Evolutionary conservation across 2,797 vertebrate genomes (phyloP).

Genomic region (Pyrrhura leucotis): DNA sequence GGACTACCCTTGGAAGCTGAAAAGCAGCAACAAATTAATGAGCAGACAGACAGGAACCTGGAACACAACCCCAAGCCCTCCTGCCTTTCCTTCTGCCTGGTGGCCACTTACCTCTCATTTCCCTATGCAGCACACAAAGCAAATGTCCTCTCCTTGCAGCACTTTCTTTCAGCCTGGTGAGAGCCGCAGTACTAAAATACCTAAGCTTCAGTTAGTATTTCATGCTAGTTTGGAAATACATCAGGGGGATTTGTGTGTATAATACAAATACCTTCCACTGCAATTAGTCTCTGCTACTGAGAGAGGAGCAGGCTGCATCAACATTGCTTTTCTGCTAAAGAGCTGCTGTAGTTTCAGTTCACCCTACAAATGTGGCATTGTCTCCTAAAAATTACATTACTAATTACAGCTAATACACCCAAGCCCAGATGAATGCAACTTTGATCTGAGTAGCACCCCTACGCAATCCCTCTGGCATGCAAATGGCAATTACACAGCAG

Average conservation of each 20-base stretch:
- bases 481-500: constrained; percentile 55
- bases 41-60: background rate
- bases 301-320: background rate
- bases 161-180: background rate
- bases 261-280: background rate
- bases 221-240: background rate
- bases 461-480: constrained; percentile 54
- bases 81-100: background rate
- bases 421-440: constrained; percentile 47
- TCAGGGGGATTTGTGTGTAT: background rate
- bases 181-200: background rate
- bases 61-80: background rate
- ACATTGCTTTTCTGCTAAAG: background rate
- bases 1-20: background rate
- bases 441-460: constrained; percentile 49
- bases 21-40: background rate
- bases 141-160: background rate
- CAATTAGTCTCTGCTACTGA: constrained; percentile 5
- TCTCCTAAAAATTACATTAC: constrained; percentile 58
- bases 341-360: constrained; percentile 9
- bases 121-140: accelerated
- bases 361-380: constrained; percentile 44
- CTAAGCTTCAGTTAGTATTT: background rate
- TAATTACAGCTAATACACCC: constrained; percentile 57
- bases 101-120: background rate